These are phyloP conservation scores for Unio pictorum DNA, from an alignment of 2,888 invertebrate species.

Conservation along the genomic window DNA sequence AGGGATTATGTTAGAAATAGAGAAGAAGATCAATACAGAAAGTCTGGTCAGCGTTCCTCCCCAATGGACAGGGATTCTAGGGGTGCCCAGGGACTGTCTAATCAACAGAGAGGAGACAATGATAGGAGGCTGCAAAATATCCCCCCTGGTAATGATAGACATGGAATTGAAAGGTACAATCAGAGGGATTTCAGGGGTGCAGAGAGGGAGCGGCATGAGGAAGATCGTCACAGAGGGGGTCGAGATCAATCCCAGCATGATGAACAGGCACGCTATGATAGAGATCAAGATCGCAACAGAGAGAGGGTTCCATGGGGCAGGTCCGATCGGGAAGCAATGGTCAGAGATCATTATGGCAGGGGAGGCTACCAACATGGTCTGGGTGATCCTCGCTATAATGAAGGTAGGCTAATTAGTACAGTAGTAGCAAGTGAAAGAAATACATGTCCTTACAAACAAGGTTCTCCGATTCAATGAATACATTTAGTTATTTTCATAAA, in stretches of 20 bases:
- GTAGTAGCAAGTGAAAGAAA: no score
- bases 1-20: conserved; percentile 9
- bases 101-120: conserved; percentile 11
- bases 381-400: conserved; percentile 22
- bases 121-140: conserved; percentile 13
- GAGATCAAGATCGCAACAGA: conserved; percentile 16
- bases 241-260: conserved; percentile 18
- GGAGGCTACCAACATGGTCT: conserved; percentile 12
- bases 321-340: neutral
- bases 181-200: conserved; percentile 10
- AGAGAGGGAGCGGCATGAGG: conserved; percentile 12
- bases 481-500: no score
- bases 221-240: conserved; percentile 15
- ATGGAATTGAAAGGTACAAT: conserved; percentile 5
- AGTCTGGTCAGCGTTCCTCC: conserved; percentile 11
- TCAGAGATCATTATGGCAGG: conserved; percentile 8
- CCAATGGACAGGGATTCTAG: conserved; percentile 20
- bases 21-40: conserved; percentile 16
- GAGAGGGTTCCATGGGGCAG: conserved; percentile 3
- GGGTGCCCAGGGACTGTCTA: conserved; percentile 10
- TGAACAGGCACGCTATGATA: conserved; percentile 14
- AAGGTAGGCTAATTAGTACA: conserved; percentile 7
- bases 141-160: conserved; percentile 14
- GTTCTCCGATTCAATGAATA: no score
- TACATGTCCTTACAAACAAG: no score